These are phyloP conservation scores for Trimorus sp. DNA, from an alignment of 2,888 invertebrate species.

Conservation along the genomic window DNA sequence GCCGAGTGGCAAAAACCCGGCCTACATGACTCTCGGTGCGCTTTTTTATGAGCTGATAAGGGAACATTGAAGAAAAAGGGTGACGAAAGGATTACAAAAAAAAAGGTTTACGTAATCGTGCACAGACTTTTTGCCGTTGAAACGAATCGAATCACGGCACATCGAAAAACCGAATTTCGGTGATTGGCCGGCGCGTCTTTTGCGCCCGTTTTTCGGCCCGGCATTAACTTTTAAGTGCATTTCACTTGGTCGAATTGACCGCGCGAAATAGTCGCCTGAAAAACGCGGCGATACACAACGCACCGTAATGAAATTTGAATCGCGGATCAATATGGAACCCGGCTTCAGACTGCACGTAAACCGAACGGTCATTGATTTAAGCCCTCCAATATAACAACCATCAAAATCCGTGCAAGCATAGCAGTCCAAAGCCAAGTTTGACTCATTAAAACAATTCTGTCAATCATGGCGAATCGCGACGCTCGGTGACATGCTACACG, in stretches of 20 bases:
- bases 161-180: not conserved
- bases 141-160: too few species aligned
- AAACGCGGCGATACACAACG: constrained; percentile 52
- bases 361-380: constrained; percentile 60
- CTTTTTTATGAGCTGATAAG: too few species aligned
- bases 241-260: constrained; percentile 45
- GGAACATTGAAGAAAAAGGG: too few species aligned
- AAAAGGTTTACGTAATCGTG: too few species aligned
- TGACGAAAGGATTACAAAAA: too few species aligned
- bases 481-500: constrained; percentile 34
- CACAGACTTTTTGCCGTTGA: too few species aligned
- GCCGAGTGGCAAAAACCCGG: too few species aligned
- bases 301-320: constrained; percentile 49
- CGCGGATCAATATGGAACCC: constrained; percentile 47
- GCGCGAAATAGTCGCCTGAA: constrained; percentile 26
- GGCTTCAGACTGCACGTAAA: constrained; percentile 47
- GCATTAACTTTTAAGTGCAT: constrained; percentile 32
- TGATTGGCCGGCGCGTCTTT: constrained; percentile 7
- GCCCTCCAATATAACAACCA: constrained; percentile 59
- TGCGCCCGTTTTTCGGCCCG: constrained; percentile 6
- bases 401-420: constrained; percentile 59
- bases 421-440: constrained; percentile 62
- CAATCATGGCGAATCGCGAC: constrained; percentile 56
- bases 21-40: too few species aligned
- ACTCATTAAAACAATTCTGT: constrained; percentile 63